Percentiles rank a stretch among this genome's conserved stretches.
Evolutionary conservation across 2,113 vertebrate species (phyloP).

Genomic region (Alouatta palliata): DNA sequence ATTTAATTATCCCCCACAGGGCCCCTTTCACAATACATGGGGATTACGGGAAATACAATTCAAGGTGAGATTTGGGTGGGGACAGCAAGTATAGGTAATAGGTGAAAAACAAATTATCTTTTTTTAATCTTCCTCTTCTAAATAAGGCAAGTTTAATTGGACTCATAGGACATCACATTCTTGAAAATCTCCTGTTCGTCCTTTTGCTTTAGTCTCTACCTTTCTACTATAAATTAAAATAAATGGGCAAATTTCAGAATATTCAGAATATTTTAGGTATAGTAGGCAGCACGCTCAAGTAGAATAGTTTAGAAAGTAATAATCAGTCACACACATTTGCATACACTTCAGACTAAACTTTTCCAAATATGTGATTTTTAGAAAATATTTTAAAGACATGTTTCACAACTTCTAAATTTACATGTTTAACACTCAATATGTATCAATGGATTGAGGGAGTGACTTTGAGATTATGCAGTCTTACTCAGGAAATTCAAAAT

Average conservation of each 20-base stretch:
- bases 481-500: neutral
- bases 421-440: neutral
- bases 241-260: neutral
- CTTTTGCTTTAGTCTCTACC: neutral
- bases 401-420: neutral
- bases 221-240: neutral
- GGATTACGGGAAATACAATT: too few relatives aligned
- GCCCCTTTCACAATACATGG: too few relatives aligned
- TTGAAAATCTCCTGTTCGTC: neutral
- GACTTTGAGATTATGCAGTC: neutral
- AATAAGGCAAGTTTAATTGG: neutral
- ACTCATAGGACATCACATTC: neutral
- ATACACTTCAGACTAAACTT: neutral
- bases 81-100: neutral
- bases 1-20: too few relatives aligned
- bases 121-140: neutral
- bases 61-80: too few relatives aligned
- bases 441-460: neutral
- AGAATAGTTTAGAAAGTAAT: neutral
- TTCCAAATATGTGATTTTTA: neutral
- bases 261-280: neutral
- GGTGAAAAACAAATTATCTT: neutral
- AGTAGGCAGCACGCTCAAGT: neutral
- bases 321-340: neutral
- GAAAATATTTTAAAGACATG: neutral